phyloP scores from a whole-genome alignment of 1,140 invertebrate species.

The Coboldia fuscipes region DNA sequence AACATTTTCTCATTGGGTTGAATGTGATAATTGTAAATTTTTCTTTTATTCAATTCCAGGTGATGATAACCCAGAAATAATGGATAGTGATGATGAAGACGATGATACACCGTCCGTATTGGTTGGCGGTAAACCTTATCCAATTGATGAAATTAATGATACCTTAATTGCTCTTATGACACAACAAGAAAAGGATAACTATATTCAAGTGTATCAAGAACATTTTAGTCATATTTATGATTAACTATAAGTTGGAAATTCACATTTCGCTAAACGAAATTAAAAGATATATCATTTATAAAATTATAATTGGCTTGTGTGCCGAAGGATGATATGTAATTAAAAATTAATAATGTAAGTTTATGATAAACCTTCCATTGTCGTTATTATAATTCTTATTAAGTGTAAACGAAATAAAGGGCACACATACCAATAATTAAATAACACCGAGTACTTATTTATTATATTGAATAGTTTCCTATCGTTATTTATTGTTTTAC shows the following conservation, averaged over 20 bases:
- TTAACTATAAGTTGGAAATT: constrained; percentile 6
- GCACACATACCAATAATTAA: too few relatives aligned
- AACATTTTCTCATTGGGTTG: not conserved
- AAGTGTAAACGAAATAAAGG: too few relatives aligned
- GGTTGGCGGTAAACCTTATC: constrained; percentile 57
- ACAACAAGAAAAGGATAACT: constrained; percentile 76
- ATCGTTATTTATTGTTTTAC: too few relatives aligned
- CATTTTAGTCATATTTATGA: constrained; percentile 68
- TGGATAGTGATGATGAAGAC: constrained; percentile 53
- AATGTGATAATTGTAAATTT: not conserved
- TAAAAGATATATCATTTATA: too few relatives aligned
- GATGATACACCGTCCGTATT: constrained; percentile 68
- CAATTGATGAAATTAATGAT: constrained; percentile 54
- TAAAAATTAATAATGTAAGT: too few relatives aligned
- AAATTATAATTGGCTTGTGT: too few relatives aligned
- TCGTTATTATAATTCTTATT: too few relatives aligned
- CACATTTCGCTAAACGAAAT: too few relatives aligned
- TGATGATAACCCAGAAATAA: constrained; percentile 22
- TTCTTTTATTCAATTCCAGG: not conserved
- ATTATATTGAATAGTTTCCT: too few relatives aligned
- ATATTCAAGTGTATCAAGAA: constrained; percentile 85
- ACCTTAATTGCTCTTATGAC: constrained; percentile 79
- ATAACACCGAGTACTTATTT: too few relatives aligned
- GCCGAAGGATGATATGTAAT: too few relatives aligned
- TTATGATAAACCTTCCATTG: too few relatives aligned